phyloP scores from a whole-genome alignment of 2,888 invertebrate species.

The Lampropteryx suffumata region DNA sequence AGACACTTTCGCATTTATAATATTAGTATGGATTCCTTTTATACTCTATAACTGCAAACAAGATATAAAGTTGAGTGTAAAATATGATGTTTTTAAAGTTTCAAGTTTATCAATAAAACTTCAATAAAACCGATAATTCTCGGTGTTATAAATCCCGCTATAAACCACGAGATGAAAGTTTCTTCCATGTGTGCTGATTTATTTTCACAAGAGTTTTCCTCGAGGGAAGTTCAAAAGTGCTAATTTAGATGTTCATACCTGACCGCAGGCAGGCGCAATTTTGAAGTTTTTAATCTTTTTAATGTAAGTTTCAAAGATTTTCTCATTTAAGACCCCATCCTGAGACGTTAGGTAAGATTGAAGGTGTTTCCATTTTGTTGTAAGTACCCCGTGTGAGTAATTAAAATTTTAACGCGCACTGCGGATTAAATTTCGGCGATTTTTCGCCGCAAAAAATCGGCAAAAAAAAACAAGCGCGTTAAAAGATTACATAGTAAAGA shows the following conservation, averaged over 20 bases:
- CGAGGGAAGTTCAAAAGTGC: neutral
- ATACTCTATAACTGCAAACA: too few species aligned
- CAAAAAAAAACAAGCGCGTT: too few species aligned
- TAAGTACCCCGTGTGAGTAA: too few species aligned
- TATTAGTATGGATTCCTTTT: too few species aligned
- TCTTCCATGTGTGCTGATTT: conserved; percentile 10
- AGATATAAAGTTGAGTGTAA: neutral
- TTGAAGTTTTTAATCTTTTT: neutral
- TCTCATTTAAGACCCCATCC: neutral
- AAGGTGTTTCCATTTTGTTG: too few species aligned
- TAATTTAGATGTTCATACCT: conserved; percentile 2
- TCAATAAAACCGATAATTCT: conserved; percentile 19
- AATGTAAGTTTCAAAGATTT: conserved; percentile 7
- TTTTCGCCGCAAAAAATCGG: too few species aligned
- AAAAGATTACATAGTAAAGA: too few species aligned
- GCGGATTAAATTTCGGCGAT: too few species aligned
- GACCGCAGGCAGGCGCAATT: neutral
- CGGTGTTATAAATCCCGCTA: neutral
- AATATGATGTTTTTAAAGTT: conserved; percentile 8
- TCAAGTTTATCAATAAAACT: conserved; percentile 14
- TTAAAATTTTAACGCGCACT: too few species aligned
- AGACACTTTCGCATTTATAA: too few species aligned
- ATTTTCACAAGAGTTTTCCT: conserved; percentile 5
- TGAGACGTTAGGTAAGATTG: neutral
- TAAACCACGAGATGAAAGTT: conserved; percentile 8